Evolutionary conservation across 2,797 vertebrate genomes (phyloP).

Genomic region (Hephaestus fuliginosus): DNA sequence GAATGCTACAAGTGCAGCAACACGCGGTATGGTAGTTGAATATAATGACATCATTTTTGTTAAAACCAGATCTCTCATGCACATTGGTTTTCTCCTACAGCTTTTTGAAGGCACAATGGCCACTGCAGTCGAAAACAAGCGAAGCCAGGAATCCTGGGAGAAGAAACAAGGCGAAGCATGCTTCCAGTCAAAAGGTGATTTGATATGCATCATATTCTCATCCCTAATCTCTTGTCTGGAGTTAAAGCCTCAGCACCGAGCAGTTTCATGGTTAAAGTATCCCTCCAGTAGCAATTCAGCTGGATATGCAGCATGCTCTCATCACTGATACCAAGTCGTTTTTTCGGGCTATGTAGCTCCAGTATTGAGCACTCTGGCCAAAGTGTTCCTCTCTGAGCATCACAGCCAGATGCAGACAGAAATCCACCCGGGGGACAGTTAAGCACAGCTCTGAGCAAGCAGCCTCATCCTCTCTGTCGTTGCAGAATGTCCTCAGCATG

Average conservation of each 20-base stretch:
- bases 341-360: conserved; percentile 48
- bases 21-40: background rate
- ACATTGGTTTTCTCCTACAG: background rate
- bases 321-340: conserved; percentile 55
- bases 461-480: conserved; percentile 22
- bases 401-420: conserved; percentile 45
- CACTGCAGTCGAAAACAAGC: conserved; percentile 19
- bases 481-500: conserved; percentile 24
- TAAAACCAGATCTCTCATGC: background rate
- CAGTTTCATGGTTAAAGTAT: conserved; percentile 60
- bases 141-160: conserved; percentile 12
- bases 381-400: conserved; percentile 39
- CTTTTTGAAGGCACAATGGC: conserved; percentile 41
- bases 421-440: conserved; percentile 52
- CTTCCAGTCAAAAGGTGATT: conserved; percentile 64
- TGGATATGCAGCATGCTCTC: conserved; percentile 55
- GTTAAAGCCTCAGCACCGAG: conserved; percentile 54
- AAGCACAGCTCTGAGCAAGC: conserved; percentile 41
- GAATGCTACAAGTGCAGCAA: background rate
- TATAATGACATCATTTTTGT: background rate
- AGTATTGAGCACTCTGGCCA: conserved; percentile 48
- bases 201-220: conserved; percentile 67
- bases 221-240: conserved; percentile 63
- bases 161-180: conserved; percentile 39
- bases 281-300: conserved; percentile 57